Evolutionary conservation across 64 coral and sea anemone species (phyloP).

Genomic region (Trachythela sp.): DNA sequence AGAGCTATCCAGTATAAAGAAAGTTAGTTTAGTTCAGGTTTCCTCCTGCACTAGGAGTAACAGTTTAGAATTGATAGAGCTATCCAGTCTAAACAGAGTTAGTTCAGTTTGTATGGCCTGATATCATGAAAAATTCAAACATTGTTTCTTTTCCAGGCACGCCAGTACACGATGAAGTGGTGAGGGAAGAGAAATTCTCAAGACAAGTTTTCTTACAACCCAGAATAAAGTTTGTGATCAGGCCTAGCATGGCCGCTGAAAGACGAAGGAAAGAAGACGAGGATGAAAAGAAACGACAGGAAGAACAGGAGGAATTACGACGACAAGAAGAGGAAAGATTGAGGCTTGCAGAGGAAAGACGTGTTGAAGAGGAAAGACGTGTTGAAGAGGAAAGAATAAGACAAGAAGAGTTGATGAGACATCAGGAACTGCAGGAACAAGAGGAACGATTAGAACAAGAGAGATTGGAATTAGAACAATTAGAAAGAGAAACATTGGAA

Average conservation of each 20-base stretch:
- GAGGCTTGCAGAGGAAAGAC: not conserved
- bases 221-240: not conserved
- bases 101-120: too few species aligned
- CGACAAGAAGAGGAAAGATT: not conserved
- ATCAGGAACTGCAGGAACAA: not conserved
- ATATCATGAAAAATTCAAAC: too few species aligned
- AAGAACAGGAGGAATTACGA: not conserved
- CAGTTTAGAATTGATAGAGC: too few species aligned
- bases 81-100: too few species aligned
- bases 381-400: not conserved
- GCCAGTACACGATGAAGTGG: not conserved
- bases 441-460: not conserved
- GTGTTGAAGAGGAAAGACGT: not conserved
- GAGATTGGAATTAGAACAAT: not conserved
- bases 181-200: not conserved
- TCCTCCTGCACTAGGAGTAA: too few species aligned
- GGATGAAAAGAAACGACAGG: not conserved
- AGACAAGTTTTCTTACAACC: not conserved
- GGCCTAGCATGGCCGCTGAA: not conserved
- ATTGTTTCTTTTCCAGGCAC: not conserved
- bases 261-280: not conserved
- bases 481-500: not conserved
- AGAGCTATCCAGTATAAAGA: too few species aligned
- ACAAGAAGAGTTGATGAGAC: not conserved
- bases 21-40: too few species aligned